A percentile compares a stretch with the other conserved stretches of the same genome.
phyloP scores from a whole-genome alignment of 2,797 vertebrate genomes.

The Xenopus petersii region DNA sequence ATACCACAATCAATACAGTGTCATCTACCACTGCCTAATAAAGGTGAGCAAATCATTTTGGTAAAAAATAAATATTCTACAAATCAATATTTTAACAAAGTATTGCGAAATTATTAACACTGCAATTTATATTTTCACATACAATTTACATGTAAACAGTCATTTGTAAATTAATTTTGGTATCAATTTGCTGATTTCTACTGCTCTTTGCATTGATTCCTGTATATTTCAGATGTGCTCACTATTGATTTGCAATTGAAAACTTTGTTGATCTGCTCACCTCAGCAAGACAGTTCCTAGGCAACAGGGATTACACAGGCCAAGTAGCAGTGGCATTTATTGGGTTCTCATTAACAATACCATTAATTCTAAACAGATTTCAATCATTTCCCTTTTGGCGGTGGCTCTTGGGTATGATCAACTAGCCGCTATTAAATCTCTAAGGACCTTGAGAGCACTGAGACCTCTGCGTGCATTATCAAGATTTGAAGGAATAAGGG shows the following conservation, averaged over 20 bases:
- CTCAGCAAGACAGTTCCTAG: neutral
- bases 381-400: slow-evolving; percentile 44
- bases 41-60: too few species aligned
- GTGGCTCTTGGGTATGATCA: slow-evolving; percentile 42
- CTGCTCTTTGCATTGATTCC: too few species aligned
- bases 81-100: too few species aligned
- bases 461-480: slow-evolving; percentile 94
- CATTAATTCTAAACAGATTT: slow-evolving; percentile 50
- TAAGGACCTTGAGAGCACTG: slow-evolving; percentile 87
- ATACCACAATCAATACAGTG: neutral
- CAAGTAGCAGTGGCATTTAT: neutral
- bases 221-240: too few species aligned
- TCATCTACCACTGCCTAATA: too few species aligned
- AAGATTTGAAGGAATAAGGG: slow-evolving; percentile 98
- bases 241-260: too few species aligned
- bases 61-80: too few species aligned
- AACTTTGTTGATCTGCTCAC: neutral
- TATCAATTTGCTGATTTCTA: too few species aligned
- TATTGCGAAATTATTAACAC: too few species aligned
- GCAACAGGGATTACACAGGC: slow-evolving; percentile 7
- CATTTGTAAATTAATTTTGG: too few species aligned
- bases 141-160: too few species aligned
- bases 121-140: too few species aligned
- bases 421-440: slow-evolving; percentile 47
- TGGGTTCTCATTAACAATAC: slow-evolving; percentile 47